Base-by-base conservation (phyloP, 2,797 vertebrate genomes). In the Oryzias sinensis region DNA sequence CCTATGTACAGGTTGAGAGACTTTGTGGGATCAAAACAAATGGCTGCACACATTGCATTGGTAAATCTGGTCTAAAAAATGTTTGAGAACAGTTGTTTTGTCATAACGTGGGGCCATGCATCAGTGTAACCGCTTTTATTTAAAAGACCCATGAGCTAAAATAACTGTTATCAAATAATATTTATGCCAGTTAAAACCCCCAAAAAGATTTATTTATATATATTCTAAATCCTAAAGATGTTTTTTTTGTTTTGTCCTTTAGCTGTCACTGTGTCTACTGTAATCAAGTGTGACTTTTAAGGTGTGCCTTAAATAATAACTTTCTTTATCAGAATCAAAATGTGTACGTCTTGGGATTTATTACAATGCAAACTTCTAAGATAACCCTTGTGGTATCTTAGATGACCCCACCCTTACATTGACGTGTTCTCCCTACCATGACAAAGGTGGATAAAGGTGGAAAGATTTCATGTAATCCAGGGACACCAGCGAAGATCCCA, bases 261-360 rank as follows among this genome's bases (percentile, higher is more conserved):
- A 66, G 68, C 76, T 81, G 62, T 85, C 82, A 80, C 68, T 80
- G 70, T 88, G 70, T 82, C 79, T 73, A 52, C 37, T 86, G 84
- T 88, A 80, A 76, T 80, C 51, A 77, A 59, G 77, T 79, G 82
- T 85, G 73, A 84, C 73, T 81, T 76, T 86, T 81, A 81, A 88
- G 80, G 87, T 87, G 88, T 90, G 89, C 89, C 89, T 90, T 90
- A 88, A 89, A 87, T 77, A 83, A 86, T 71, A 56, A 85, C 62
- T 73, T 81, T 87, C 46, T 72, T 84, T 81, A 84, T 83, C 79
- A 70, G 74, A 87, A 84, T 55, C 70, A 72, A 65, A 44, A 58
- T 40, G 27, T 41, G 48, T 52, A 1, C 24, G 43, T 1, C 27
- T 62, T 59, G 67, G 84, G 49, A 14, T 76, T 86, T 66, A 62